Evolutionary conservation across 2,113 vertebrate species (phyloP), one percentile per base, ranked within the genome.

Genomic region (Muntiacus reevesi): DNA sequence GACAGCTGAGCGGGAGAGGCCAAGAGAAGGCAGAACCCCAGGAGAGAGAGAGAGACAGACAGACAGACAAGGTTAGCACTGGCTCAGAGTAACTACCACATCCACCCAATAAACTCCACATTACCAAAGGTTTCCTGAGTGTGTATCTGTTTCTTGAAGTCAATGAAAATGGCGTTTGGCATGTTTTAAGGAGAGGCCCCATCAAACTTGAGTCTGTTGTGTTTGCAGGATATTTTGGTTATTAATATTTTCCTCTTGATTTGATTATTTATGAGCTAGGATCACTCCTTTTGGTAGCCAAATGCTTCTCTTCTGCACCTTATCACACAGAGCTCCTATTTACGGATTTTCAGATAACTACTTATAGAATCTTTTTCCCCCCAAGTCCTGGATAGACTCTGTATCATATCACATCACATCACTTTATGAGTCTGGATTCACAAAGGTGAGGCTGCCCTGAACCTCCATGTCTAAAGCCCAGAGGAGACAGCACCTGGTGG

Each of bases 201-300:
- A 33, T 14, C 67, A 82, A 50, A 83, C 28, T 23, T 52, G 89
- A 89, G n/a, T 87, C 45, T 87, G 11, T 67, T 95, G 67, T 88
- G 45, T 47, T 79, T 91, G 67, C 21, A 95, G 67, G 40, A 57
- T 67, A 50, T 93, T 92, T 52, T 88, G 64, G 21, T 86, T 83
- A 82, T 82, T 62, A 45, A 28, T 81, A 52, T 94, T 60, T 87
- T 83, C 71, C 7, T 55, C 36, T 55, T 88, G 76, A 82, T 87
- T 87, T 92, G 67, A 14, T 92, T 96, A 90, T 95, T 91, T 64
- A 87, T 55, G 47, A 91, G 16, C 54, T 88, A 59, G 54, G 85
- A 97, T 55, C 3, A 47, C 47, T 76, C 45, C 36, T 94, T 36
- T 19, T 50, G 59, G 43, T 76, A 85, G 67, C 25, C 71, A 79